A percentile compares a stretch with the other conserved stretches of the same genome.
Conservation (phyloP, 2,888 invertebrate genomes). For the Pristionchus maxplancki region DNA sequence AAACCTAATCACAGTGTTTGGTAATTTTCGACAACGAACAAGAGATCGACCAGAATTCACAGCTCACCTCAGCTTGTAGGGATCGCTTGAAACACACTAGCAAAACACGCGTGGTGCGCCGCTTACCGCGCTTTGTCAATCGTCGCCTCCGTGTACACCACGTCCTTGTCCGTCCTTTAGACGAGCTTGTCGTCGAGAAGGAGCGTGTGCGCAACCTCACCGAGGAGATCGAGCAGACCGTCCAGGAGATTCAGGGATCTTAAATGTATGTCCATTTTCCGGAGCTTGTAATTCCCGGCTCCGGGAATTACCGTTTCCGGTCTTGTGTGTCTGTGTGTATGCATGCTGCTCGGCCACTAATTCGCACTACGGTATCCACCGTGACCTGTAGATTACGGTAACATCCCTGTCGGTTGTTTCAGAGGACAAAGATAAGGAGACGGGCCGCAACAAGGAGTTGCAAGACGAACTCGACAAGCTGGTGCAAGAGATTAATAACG, state of each 20-base stretch:
- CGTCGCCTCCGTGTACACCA: neutral
- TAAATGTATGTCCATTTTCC: slow-evolving; percentile 61
- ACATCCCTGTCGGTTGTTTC: slow-evolving; percentile 74
- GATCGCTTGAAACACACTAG: neutral
- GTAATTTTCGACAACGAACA: neutral
- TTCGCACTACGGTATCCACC: neutral
- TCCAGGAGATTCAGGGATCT: slow-evolving; percentile 78
- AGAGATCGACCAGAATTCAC: neutral
- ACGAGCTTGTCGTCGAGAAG: slow-evolving; percentile 78
- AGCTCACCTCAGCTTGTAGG: neutral
- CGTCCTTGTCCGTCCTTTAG: slow-evolving; percentile 68
- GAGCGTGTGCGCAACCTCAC: slow-evolving; percentile 77
- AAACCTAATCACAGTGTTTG: neutral
- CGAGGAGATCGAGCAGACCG: slow-evolving; percentile 78
- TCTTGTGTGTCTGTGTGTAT: slow-evolving; percentile 3
- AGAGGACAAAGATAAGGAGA: slow-evolving; percentile 96
- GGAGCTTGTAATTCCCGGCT: slow-evolving; percentile 22
- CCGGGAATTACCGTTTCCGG: slow-evolving; percentile 19
- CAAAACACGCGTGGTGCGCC: neutral
- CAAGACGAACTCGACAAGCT: slow-evolving; percentile 99
- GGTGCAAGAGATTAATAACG: slow-evolving; percentile 98
- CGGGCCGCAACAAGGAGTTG: slow-evolving; percentile 95
- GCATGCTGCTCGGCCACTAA: neutral
- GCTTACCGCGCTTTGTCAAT: neutral
- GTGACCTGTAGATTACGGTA: neutral